These are phyloP conservation scores for Varroa destructor DNA, from an alignment of 1,140 invertebrate genomes.

Conservation along the genomic window DNA sequence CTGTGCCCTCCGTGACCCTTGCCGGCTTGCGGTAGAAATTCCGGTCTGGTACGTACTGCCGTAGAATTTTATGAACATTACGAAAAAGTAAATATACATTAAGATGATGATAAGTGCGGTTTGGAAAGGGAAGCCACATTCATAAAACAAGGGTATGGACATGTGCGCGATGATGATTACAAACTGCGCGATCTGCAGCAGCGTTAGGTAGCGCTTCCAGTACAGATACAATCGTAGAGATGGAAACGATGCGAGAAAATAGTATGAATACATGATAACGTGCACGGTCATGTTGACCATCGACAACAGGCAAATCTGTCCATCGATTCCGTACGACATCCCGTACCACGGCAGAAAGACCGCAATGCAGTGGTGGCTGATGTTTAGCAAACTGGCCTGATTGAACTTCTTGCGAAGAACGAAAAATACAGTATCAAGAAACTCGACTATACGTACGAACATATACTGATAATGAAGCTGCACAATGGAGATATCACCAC, in stretches of 20 bases:
- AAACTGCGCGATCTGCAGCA: constrained; percentile 44
- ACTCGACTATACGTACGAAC: constrained; percentile 81
- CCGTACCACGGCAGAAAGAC: constrained; percentile 44
- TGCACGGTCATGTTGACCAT: constrained; percentile 49
- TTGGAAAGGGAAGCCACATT: no score
- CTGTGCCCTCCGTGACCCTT: no score
- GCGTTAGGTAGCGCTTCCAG: constrained; percentile 50
- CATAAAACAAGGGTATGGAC: no score
- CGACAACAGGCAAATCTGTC: background rate
- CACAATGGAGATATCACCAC: background rate
- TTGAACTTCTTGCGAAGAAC: constrained; percentile 72
- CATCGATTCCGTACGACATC: no score
- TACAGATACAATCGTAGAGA: constrained; percentile 45
- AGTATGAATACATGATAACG: constrained; percentile 48
- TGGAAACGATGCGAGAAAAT: constrained; percentile 46
- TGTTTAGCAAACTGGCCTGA: constrained; percentile 73
- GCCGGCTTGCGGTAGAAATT: no score
- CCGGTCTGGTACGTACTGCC: no score
- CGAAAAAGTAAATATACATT: no score
- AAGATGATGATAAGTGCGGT: no score
- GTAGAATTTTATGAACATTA: no score
- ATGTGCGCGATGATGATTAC: background rate
- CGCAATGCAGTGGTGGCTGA: constrained; percentile 85
- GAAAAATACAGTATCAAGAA: constrained; percentile 82
- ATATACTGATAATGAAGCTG: constrained; percentile 73